Base-by-base conservation (phyloP, 2,888 invertebrate species). In the Hyalella azteca region DNA sequence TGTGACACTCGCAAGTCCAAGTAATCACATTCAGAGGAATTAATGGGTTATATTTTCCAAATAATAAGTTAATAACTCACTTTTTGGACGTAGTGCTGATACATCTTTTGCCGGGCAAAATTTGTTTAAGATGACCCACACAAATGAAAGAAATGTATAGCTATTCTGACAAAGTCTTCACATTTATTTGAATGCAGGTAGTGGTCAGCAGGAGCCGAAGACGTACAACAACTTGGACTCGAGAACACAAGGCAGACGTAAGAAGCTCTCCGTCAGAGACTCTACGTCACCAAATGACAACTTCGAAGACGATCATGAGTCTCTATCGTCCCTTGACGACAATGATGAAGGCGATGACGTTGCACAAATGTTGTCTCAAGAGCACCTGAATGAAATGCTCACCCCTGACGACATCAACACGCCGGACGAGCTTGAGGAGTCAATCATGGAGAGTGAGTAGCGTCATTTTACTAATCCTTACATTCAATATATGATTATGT, bases 391-490 rank as follows among this genome's bases (percentile, higher is more conserved):
- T 19, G 83, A 85, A 84, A 89, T 88, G 82, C 87, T 88, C 39
- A 86, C 87, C 29, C 88, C 88, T 15, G 87, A 87, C 79, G 88
- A 88, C 81, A 86, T 89, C 54, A 88, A 89, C 81, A 89, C 88
- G 7, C 88, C 88, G 40, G 89, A 89, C 85, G 89, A 89, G 78
- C 85, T 89, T 81, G 89, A 89, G 82, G 89, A 88, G 81, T 88
- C 89, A 4, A 88, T 89, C 39, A 85, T 89, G 82, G 88, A 88
- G 82, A 86, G 88, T 88, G 85, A 87, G 87, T 85, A 54, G n/a
- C n/a, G n/a, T n/a, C n/a, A n/a, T n/a, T n/a, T n/a, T n/a, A n/a
- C n/a, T n/a, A n/a, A n/a, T n/a, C n/a, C n/a, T n/a, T n/a, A n/a
- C n/a, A n/a, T n/a, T n/a, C n/a, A n/a, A n/a, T n/a, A n/a, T n/a